These are phyloP conservation scores for Simalia tracyae DNA, from an alignment of 2,797 vertebrate genomes.

Conservation along the genomic window DNA sequence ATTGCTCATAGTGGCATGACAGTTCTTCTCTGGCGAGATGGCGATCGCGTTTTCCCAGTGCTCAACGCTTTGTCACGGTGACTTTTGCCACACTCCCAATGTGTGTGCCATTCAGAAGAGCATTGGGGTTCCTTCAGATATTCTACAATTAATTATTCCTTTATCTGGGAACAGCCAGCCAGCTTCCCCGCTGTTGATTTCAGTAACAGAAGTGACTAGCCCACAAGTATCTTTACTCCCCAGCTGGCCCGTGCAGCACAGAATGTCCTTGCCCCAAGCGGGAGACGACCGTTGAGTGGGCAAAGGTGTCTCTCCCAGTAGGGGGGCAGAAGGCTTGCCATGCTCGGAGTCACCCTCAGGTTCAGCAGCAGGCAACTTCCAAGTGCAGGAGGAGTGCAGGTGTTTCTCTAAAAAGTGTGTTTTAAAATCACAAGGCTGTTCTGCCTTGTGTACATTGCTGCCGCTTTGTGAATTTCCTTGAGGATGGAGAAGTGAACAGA, in stretches of 20 bases:
- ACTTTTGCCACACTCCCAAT: background rate
- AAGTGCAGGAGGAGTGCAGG: background rate
- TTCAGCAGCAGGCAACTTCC: background rate
- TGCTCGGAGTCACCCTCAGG: accelerated
- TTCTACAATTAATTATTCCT: background rate
- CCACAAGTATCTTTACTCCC: background rate
- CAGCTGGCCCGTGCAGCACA: background rate
- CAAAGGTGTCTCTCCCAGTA: background rate
- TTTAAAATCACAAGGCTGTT: background rate
- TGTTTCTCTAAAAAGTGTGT: background rate
- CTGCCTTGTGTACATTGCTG: background rate
- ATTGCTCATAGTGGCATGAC: background rate
- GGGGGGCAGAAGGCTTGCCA: background rate
- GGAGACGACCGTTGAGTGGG: too few relatives aligned
- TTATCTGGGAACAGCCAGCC: background rate
- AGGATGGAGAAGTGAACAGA: background rate
- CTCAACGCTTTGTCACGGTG: background rate
- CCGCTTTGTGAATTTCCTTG: background rate
- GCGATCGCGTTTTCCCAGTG: background rate
- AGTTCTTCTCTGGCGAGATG: background rate
- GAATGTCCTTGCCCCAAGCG: background rate
- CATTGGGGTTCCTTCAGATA: background rate
- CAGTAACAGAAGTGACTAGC: background rate
- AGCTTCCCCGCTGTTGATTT: background rate
- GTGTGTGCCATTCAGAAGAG: background rate